Evolutionary conservation across 2,888 invertebrate species (phyloP).

Genomic region (Ectemnius lituratus): DNA sequence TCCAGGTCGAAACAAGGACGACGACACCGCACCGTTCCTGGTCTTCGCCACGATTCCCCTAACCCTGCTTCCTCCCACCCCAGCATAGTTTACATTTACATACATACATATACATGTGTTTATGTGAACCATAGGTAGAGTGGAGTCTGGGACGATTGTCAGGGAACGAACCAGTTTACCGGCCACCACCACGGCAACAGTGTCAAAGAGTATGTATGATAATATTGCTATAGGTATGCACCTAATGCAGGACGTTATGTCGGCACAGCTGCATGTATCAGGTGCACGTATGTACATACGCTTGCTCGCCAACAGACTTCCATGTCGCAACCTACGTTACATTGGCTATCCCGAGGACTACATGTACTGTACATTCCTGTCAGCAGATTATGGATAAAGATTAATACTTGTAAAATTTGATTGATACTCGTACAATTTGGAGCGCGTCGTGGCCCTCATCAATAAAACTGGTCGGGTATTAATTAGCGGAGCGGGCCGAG

Average conservation of each 20-base stretch:
- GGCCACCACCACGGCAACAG: conserved; percentile 30
- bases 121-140: background rate
- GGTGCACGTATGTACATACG: background rate
- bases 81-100: no score
- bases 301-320: conserved; percentile 3
- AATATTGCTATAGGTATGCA: background rate
- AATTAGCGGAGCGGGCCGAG: no score
- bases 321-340: conserved; percentile 9
- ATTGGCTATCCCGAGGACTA: background rate
- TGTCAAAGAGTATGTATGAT: conserved; percentile 25
- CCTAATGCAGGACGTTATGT: background rate
- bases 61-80: background rate
- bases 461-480: no score
- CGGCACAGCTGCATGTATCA: conserved; percentile 21
- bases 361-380: no score
- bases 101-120: no score
- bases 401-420: no score
- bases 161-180: conserved; percentile 59
- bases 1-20: conserved; percentile 49
- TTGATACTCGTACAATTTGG: no score
- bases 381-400: no score
- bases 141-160: conserved; percentile 42
- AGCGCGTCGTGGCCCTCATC: no score
- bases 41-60: no score
- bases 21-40: conserved; percentile 19